phyloP scores from a whole-genome alignment of 2,888 invertebrate genomes.

The Platypus cylindrus region DNA sequence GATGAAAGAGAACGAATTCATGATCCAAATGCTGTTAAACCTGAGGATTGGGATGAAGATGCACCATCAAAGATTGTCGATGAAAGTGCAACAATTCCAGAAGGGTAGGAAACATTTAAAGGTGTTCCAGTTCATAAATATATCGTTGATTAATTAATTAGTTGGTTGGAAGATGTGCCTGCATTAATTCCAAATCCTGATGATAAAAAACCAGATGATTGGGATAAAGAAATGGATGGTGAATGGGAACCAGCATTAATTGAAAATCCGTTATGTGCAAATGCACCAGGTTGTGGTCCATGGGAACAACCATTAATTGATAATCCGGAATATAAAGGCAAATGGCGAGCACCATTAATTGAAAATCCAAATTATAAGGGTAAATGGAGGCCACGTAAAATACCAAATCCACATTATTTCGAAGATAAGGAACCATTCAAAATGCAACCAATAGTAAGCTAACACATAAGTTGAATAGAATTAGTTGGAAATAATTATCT shows the following conservation, averaged over 20 bases:
- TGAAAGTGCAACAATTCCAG: constrained; percentile 69
- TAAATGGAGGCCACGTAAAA: constrained; percentile 80
- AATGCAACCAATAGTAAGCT: constrained; percentile 81
- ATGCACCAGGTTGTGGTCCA: constrained; percentile 69
- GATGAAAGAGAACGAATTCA: constrained; percentile 60
- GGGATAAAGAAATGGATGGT: constrained; percentile 98
- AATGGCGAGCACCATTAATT: constrained; percentile 82
- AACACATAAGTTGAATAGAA: background rate
- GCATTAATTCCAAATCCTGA: constrained; percentile 75
- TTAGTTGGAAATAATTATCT: constrained; percentile 1
- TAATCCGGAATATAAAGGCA: constrained; percentile 87
- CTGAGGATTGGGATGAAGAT: constrained; percentile 94
- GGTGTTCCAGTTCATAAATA: background rate
- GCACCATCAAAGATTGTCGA: constrained; percentile 85
- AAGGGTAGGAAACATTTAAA: constrained; percentile 36
- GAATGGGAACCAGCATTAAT: constrained; percentile 94
- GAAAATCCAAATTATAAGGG: constrained; percentile 91
- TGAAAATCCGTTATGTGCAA: constrained; percentile 74
- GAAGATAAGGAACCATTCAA: constrained; percentile 81
- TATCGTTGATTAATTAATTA: constrained; percentile 1
- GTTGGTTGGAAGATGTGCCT: constrained; percentile 85
- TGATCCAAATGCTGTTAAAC: constrained; percentile 56
- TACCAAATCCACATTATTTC: constrained; percentile 88
- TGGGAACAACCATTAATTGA: constrained; percentile 77
- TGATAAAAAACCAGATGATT: constrained; percentile 82